Base-by-base conservation (phyloP, 2,888 invertebrate species). In the Tinea trinotella region DNA sequence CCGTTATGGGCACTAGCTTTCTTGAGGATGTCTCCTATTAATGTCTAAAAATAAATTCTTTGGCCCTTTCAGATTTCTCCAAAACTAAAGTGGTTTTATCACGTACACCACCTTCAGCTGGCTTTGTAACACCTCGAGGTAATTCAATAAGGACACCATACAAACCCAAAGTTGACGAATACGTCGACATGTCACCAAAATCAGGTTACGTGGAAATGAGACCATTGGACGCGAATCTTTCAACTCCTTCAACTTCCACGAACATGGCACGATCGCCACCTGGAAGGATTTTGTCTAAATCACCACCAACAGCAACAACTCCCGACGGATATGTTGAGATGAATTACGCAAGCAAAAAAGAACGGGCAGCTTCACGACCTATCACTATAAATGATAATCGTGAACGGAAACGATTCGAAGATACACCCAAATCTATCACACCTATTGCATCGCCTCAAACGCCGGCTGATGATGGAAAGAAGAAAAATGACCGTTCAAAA, bases 271-370 rank as follows among this genome's bases (percentile, higher is more conserved):
- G 48, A 58, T 59, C 3, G 56, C 59, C 30, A 55, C 58, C 52
- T 54, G 40, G 61, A 55, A 50, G 50, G 13, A 13, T 22, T n/a
- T 19, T 24, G 24, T 56, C 13, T n/a, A 55, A 24, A 12, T 56
- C 52, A 49, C 55, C 30, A 10, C 53, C 56, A 2, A 54, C 65
- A 55, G 55, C 61, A 54, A 46, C 71, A 49, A 75, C 84, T 0
- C 81, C 83, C 1, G 90, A 90, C 46, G 91, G 90, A 22, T 91
- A 91, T 66, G 89, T 91, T 34, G 90, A 91, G 64, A 91, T 91
- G 91, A 85, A 86, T 40, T 89, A 78, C 73, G 85, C 69, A 63
- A 71, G 66, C 54, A 70, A 64, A 56, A 35, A 36, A 13, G 82
- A 82, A 1, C 83, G 87, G 44, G 79, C 75, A 5, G 77, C 88